Base-by-base conservation (phyloP, 37 sponge, comb jelly and placozoan genomes). In the Spongilla lacustris region DNA sequence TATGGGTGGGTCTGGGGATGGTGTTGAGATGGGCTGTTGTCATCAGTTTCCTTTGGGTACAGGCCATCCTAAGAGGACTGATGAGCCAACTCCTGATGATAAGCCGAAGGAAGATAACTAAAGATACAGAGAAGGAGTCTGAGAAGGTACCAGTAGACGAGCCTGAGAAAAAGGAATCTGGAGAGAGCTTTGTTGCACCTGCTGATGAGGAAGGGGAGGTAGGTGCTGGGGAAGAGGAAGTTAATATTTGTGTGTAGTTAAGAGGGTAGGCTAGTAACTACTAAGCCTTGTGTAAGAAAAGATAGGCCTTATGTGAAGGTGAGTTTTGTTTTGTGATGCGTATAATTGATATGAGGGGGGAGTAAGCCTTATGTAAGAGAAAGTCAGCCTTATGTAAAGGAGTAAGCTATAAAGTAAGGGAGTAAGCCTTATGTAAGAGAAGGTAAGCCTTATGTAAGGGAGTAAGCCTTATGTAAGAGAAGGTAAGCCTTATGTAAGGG, bases 61-160 rank as follows among this genome's bases (percentile, higher is more conserved):
- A 28, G 94, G 92, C n/a, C 14, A 6, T 34, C 81, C 81, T 5
- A 96, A 96, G 88, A 93, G 91, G 85, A 96, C 96, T 24, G 96
- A 96, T 67, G 96, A 78, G 22, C 90, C 96, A 2, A 66, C 82
- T 67, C 96, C 96, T 32, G 96, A 96, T 74, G 96, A 93, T 75
- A 77, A 69, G 71, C 32, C 82, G 29, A 71, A 82, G 50, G 71
- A 66, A 29, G 84, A 78, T 72, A 41, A 11, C 9, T 6, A 25
- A 58, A 30, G 22, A 19, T 19, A 69, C 48, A 30, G 79, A 77
- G 24, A 28, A 80, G n/a, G 66, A 79, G 32, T 49, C 36, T 23
- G 72, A 74, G n/a, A 12, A 80, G 25, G 74, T 24, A 3, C 19
- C 27, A 21, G 80, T 24, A 66, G 80, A 21, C 25, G 75, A 78